phyloP scores from a whole-genome alignment of 2,888 invertebrate genomes.

The Pycnomerus fuliginosus region DNA sequence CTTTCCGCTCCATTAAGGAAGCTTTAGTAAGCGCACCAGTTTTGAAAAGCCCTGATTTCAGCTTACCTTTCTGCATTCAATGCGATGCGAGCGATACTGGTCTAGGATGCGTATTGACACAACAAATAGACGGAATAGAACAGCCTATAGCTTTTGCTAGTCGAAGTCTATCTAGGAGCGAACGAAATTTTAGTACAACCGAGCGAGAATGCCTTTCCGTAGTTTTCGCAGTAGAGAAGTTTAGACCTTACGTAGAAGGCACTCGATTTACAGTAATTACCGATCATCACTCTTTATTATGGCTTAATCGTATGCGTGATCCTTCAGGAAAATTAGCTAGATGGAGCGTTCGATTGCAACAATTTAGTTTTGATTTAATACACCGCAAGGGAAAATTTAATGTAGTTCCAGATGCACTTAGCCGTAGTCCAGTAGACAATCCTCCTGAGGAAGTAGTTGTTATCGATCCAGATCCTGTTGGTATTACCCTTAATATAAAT shows the following conservation, averaged over 20 bases:
- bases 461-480: conserved; percentile 3
- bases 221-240: conserved; percentile 33
- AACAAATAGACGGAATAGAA: conserved; percentile 18
- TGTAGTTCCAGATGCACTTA: conserved; percentile 26
- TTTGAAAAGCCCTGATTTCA: conserved; percentile 32
- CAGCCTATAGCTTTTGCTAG: not conserved
- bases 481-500: conserved; percentile 3
- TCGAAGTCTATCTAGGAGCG: conserved; percentile 11
- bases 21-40: conserved; percentile 31
- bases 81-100: conserved; percentile 30
- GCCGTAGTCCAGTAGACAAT: conserved; percentile 5
- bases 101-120: conserved; percentile 22
- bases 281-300: conserved; percentile 31
- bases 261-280: conserved; percentile 29
- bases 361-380: conserved; percentile 26
- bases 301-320: conserved; percentile 29
- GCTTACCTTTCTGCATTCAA: conserved; percentile 31
- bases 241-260: conserved; percentile 31
- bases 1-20: conserved; percentile 32
- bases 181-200: conserved; percentile 33
- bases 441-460: not conserved
- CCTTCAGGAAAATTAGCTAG: conserved; percentile 30
- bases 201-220: conserved; percentile 35
- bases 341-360: conserved; percentile 27
- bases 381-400: conserved; percentile 26